Evolutionary conservation across 1,140 invertebrate genomes (phyloP).

Genomic region (Dendroctonus valens): DNA sequence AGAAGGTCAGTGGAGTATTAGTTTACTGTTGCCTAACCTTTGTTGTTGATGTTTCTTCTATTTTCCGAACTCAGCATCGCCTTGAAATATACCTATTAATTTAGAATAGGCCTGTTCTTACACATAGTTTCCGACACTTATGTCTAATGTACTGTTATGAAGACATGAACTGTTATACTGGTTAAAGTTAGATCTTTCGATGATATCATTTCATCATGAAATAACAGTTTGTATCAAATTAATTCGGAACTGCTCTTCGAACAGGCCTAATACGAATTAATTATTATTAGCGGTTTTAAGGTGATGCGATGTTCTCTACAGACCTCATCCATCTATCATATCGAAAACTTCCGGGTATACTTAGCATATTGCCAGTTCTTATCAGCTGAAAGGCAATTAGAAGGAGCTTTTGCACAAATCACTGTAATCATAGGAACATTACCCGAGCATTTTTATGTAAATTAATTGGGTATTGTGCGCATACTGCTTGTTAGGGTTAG

Average conservation of each 20-base stretch:
- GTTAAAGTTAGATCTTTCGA: too few species aligned
- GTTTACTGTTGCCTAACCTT: constrained; percentile 42
- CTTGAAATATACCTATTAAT: constrained; percentile 16
- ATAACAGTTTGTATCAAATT: too few species aligned
- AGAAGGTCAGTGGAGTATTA: constrained; percentile 45
- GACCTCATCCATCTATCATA: constrained; percentile 16
- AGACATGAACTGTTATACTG: too few species aligned
- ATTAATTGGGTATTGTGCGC: neutral
- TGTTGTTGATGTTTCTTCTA: constrained; percentile 34
- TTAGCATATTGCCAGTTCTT: constrained; percentile 34
- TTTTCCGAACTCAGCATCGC: constrained; percentile 14
- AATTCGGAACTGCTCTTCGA: too few species aligned
- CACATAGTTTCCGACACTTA: neutral
- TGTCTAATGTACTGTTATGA: neutral
- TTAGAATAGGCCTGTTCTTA: neutral
- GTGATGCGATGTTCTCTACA: constrained; percentile 12
- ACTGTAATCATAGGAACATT: too few species aligned
- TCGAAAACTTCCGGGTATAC: constrained; percentile 15
- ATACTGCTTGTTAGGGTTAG: too few species aligned
- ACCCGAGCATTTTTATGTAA: constrained; percentile 2
- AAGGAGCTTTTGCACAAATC: constrained; percentile 29
- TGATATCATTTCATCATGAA: too few species aligned
- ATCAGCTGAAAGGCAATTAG: constrained; percentile 13
- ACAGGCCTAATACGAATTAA: too few species aligned
- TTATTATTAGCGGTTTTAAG: constrained; percentile 12